Conservation (phyloP, 2,113 vertebrate genomes). For the Prietella phreatophila region DNA sequence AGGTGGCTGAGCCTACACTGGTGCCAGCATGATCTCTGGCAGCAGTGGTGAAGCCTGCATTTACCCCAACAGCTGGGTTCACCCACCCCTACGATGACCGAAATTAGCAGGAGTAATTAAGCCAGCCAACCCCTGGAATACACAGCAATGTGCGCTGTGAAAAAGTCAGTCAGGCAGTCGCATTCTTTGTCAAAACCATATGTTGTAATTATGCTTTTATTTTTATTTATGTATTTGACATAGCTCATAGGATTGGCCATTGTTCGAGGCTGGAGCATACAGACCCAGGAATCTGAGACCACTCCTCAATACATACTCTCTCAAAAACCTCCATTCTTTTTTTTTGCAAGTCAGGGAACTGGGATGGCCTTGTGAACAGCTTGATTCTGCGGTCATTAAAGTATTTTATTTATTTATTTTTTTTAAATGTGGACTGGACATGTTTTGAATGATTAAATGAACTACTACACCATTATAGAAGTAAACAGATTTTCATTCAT, state of each 20-base stretch:
- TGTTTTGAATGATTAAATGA: neutral
- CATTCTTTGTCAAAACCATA: neutral
- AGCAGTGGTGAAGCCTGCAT: slow-evolving; percentile 68
- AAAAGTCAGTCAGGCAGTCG: neutral
- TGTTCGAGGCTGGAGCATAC: neutral
- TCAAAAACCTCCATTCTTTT: neutral
- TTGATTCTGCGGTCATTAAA: neutral
- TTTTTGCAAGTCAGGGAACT: neutral
- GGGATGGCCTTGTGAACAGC: neutral
- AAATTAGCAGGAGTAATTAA: slow-evolving; percentile 78
- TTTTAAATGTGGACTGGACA: neutral
- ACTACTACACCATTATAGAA: neutral
- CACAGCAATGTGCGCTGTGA: slow-evolving; percentile 59
- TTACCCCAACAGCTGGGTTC: slow-evolving; percentile 77
- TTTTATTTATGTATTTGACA: neutral
- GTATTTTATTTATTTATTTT: neutral
- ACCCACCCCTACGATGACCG: slow-evolving; percentile 72
- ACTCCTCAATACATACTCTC: neutral
- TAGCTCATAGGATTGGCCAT: neutral
- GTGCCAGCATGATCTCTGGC: slow-evolving; percentile 59
- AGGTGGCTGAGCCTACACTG: slow-evolving; percentile 7
- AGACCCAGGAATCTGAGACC: neutral
- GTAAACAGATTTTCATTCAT: neutral
- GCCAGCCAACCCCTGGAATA: slow-evolving; percentile 60
- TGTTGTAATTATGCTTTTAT: neutral